These are phyloP conservation scores for Diorhabda sublineata DNA, from an alignment of 1,140 invertebrate genomes.

Conservation along the genomic window DNA sequence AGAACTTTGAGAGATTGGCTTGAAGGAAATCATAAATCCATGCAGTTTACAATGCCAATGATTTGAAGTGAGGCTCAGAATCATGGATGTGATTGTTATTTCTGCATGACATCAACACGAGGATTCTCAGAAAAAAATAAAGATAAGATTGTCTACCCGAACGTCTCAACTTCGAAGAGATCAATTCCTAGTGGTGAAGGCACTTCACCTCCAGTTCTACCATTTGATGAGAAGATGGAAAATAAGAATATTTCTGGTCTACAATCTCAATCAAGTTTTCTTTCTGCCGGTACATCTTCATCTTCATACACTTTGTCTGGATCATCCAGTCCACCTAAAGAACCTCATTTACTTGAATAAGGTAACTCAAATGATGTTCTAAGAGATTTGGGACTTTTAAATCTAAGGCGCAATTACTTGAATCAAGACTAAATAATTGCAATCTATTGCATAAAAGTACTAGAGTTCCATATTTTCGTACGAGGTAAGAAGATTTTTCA, in stretches of 20 bases:
- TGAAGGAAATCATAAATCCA: too few relatives aligned
- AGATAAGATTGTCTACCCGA: conserved; percentile 18
- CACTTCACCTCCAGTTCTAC: neutral
- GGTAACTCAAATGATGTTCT: neutral
- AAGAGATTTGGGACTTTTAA: neutral
- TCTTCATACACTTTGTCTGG: too few relatives aligned
- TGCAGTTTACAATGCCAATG: too few relatives aligned
- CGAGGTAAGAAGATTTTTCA: conserved; percentile 1
- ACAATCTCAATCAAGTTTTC: too few relatives aligned
- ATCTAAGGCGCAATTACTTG: neutral
- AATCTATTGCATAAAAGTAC: neutral
- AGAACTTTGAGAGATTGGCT: too few relatives aligned
- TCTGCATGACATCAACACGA: too few relatives aligned
- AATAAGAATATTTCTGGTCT: too few relatives aligned
- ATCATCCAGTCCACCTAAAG: too few relatives aligned
- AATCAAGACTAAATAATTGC: too few relatives aligned
- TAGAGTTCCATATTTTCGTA: neutral
- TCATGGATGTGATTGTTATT: neutral
- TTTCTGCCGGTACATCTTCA: too few relatives aligned
- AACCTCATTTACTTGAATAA: too few relatives aligned
- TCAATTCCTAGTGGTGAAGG: neutral
- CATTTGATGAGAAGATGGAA: neutral
- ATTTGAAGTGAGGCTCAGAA: conserved; percentile 24
- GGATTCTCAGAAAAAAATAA: conserved; percentile 3
- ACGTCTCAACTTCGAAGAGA: conserved; percentile 20